These are phyloP conservation scores for Ormia ochracea DNA, from an alignment of 2,888 invertebrate species.

Conservation along the genomic window DNA sequence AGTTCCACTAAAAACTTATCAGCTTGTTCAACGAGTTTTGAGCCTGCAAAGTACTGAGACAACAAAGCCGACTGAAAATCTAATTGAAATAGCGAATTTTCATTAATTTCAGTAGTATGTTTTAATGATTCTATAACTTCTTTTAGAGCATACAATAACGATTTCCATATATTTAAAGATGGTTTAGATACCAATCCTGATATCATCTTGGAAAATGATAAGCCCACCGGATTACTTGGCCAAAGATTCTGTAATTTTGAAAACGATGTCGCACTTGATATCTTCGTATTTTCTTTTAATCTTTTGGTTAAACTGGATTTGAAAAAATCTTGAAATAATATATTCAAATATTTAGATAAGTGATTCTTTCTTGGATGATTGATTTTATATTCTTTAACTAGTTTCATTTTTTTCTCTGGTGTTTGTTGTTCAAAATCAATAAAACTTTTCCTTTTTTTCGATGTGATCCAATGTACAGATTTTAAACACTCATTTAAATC, in stretches of 20 bases:
- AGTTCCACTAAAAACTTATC: conserved; percentile 69
- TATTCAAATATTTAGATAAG: conserved; percentile 59
- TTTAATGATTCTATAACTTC: conserved; percentile 66
- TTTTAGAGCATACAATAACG: conserved; percentile 69
- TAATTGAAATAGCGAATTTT: conserved; percentile 70
- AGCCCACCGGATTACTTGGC: conserved; percentile 71
- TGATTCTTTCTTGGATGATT: neutral
- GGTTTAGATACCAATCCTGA: conserved; percentile 73
- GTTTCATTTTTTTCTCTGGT: conserved; percentile 28
- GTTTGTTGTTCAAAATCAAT: neutral
- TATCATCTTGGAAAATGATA: conserved; percentile 71
- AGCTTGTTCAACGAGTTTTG: conserved; percentile 72
- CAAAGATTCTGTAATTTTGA: conserved; percentile 67
- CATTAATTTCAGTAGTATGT: conserved; percentile 28
- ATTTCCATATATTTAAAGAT: conserved; percentile 75
- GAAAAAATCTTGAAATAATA: conserved; percentile 66
- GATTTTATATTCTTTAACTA: neutral
- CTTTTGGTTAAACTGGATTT: conserved; percentile 30
- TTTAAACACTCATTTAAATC: conserved; percentile 68
- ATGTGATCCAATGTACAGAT: conserved; percentile 49
- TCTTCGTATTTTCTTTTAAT: neutral
- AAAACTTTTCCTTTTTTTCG: conserved; percentile 56
- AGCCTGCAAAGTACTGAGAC: conserved; percentile 72
- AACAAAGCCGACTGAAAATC: conserved; percentile 72
- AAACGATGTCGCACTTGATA: conserved; percentile 59